Conservation (phyloP, 1,140 invertebrate genomes). For the Myzus persicae region DNA sequence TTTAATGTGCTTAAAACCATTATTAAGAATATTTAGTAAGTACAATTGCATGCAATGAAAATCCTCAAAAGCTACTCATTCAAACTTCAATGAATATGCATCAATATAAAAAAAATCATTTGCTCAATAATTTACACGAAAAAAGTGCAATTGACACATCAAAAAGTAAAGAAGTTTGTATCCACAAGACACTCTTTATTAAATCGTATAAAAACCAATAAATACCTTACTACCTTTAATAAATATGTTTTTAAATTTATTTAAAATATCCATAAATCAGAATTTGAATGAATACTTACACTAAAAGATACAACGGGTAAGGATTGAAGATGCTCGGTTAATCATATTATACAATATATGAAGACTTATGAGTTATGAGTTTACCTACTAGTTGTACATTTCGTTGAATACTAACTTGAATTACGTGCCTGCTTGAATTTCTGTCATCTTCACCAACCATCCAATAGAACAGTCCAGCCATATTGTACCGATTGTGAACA, state of each 20-base stretch:
- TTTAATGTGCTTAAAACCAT: no score
- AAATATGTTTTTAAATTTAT: not conserved
- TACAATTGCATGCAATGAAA: no score
- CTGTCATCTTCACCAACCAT: conserved; percentile 91
- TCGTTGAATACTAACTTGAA: conserved; percentile 72
- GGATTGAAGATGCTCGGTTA: not conserved
- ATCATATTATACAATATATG: not conserved
- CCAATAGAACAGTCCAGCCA: conserved; percentile 89
- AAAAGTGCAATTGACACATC: not conserved
- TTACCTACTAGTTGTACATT: not conserved
- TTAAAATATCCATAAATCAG: not conserved
- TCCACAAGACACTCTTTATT: not conserved
- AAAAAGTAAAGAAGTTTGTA: not conserved
- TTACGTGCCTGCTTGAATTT: conserved; percentile 86
- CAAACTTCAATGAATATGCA: no score
- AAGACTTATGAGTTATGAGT: not conserved
- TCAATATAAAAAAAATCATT: no score
- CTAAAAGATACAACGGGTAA: not conserved
- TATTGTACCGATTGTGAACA: conserved; percentile 86
- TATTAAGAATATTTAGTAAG: no score
- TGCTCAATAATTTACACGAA: not conserved
- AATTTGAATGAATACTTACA: not conserved
- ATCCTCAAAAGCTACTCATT: no score
- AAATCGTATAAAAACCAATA: not conserved
- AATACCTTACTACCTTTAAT: no score